These are phyloP conservation scores for Percina caprodes DNA, from an alignment of 2,113 vertebrate species.

Conservation along the genomic window DNA sequence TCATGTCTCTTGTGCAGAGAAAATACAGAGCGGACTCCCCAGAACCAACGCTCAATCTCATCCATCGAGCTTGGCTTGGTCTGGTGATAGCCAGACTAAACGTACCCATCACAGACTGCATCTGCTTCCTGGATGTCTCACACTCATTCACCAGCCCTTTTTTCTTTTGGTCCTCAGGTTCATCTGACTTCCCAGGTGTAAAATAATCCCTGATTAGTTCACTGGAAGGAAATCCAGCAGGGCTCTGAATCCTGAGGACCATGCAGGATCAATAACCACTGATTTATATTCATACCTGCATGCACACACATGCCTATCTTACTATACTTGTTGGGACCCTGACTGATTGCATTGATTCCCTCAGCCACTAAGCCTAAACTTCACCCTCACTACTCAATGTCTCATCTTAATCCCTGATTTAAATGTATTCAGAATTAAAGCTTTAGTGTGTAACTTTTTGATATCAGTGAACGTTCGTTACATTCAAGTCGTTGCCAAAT, in stretches of 20 bases:
- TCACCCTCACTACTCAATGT: conserved; percentile 19
- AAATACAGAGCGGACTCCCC: no score
- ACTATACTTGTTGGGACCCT: background rate
- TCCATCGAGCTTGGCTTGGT: no score
- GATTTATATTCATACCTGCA: conserved; percentile 47
- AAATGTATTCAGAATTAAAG: conserved; percentile 37
- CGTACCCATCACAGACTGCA: background rate
- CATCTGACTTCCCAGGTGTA: conserved; percentile 35
- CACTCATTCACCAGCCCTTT: background rate
- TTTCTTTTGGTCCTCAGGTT: background rate
- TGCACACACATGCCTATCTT: background rate
- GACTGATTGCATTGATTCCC: conserved; percentile 37
- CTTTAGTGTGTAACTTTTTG: no score
- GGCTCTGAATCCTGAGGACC: conserved; percentile 21
- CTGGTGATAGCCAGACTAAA: no score
- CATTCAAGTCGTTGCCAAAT: no score
- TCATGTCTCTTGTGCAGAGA: no score
- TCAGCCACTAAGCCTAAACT: conserved; percentile 24
- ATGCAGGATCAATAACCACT: conserved; percentile 35
- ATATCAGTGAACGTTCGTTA: no score
- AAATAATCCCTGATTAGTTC: conserved; percentile 49
- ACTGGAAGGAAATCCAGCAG: conserved; percentile 33
- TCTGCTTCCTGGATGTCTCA: background rate
- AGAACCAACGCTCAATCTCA: no score
- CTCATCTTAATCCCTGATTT: conserved; percentile 30